Base-by-base conservation (phyloP, 2,888 invertebrate species). In the Diaprepes abbreviatus region DNA sequence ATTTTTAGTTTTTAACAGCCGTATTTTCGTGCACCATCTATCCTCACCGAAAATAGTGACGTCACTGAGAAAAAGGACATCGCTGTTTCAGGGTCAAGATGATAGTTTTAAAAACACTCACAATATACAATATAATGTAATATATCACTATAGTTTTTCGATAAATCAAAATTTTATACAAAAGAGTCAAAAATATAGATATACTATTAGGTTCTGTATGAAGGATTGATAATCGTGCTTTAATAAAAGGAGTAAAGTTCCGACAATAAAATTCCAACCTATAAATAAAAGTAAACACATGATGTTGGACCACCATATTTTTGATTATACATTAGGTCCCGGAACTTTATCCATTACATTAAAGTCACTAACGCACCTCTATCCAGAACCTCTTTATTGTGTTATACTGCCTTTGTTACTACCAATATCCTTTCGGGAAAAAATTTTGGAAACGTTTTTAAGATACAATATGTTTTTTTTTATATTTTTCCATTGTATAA, bases 101-200 rank as follows among this genome's bases (percentile, higher is more conserved):
- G 24, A 24, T 24, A 24, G 24, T 5, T 24, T 14, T 43, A 43
- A 21, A 2, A 19, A 3, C 19, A 19, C 12, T 48, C 12, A 48
- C 6, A 19, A 36, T 38, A 17, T 19, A 57, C 36, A 57, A n/a
- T n/a, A n/a, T 65, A 66, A 12, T 69, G 69, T 69, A 67, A 67
- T 67, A 65, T 59, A 70, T 58, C 63, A 62, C 60, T 70, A 28
- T 65, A 70, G 65, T 70, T 70, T 70, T 65, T 65, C 65, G 54
- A 66, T 28, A 59, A 70, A 62, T 66, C 62, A 70, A 62, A 70
- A 66, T 70, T 70, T 70, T 66, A 62, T 66, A 66, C 57, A 48
- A 67, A 62, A 65, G 54, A 36, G 65, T 66, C 62, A 66, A 70
- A 70, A 70, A 54, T 14, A 52, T 65, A 55, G 57, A 63, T 68